A percentile compares a stretch with the other conserved stretches of the same genome.
Conservation (phyloP, 2,797 vertebrate genomes). For the Cheirogaleus major region DNA sequence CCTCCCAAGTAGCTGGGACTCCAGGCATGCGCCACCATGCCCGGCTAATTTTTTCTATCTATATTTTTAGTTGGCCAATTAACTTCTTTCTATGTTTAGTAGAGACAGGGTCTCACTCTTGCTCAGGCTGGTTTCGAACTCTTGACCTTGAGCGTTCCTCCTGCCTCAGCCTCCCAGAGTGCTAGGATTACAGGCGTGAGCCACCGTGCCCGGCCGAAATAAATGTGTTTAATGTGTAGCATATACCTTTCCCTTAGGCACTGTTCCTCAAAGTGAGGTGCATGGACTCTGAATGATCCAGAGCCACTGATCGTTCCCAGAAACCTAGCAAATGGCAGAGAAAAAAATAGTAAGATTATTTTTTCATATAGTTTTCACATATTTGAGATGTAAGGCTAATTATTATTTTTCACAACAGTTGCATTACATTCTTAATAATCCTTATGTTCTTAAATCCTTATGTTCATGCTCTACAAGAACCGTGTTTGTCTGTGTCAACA, state of each 20-base stretch:
- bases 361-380: neutral
- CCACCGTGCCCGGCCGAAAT: neutral
- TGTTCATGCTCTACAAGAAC: neutral
- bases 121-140: too few relatives aligned
- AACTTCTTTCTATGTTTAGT: too few relatives aligned
- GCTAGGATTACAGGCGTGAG: too few relatives aligned
- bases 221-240: neutral
- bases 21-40: too few relatives aligned
- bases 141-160: too few relatives aligned
- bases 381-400: slow-evolving; percentile 42
- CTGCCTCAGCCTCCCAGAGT: too few relatives aligned
- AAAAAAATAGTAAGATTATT: neutral
- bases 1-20: too few relatives aligned
- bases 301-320: neutral
- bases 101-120: too few relatives aligned
- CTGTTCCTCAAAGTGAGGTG: neutral
- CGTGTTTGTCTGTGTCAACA: neutral
- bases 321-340: slow-evolving; percentile 31
- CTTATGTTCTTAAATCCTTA: neutral
- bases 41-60: too few relatives aligned
- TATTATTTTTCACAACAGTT: slow-evolving; percentile 38
- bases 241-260: slow-evolving; percentile 11
- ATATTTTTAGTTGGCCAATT: too few relatives aligned
- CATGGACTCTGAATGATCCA: neutral
- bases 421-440: slow-evolving; percentile 8